Evolutionary conservation across 1,140 invertebrate species (phyloP), one percentile per base, ranked within the genome.

Genomic region (Matsumurasca onukii): DNA sequence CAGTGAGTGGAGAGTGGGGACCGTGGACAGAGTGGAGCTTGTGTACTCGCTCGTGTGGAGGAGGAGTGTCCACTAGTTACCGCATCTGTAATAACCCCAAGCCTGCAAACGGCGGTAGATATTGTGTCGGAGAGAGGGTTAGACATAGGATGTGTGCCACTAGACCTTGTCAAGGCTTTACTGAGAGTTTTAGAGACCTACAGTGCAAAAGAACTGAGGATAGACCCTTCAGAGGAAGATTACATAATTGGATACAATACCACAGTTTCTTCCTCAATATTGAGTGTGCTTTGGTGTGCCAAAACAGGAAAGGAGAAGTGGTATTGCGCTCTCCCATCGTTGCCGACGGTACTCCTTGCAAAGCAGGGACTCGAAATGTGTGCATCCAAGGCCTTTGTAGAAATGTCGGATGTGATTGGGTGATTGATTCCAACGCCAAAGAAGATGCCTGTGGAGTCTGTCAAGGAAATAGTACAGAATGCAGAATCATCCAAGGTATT

Each of bases 1-100:
- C 87, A 29, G 83, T 88, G 29, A 81, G 89, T 75, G 88, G 88
- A 5, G 84, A 86, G 70, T 90, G 88, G 88, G 83, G 87, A 17
- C 73, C 80, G 22, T 87, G 85, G 86, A 80, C 82, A 27, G 69
- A 76, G 1, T 86, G 84, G 82, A 79, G 82, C 9, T 78, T 83
- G 0, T 97, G 95, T 75, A 91, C 92, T 0, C 79, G 93, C 25
- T 86, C 86, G 0, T 97, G 95, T 78, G 94, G 93, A 0, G 93
- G 94, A 2, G 95, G 95, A 1, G 85, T 97, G 3, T 87, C 90
- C 74, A 86, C 85, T 68, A 87, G 88, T n/a, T 80, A 85, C 24
- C 81, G 95, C 1, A 84, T 89, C 69, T 97, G 95, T 77, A 86
- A 93, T 75, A 86, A 84, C 74, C 95, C 95, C 0, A 70, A 80